A percentile compares a stretch with the other conserved stretches of the same genome.
Evolutionary conservation across 2,888 invertebrate species (phyloP).

Genomic region (Atethmia centrago): DNA sequence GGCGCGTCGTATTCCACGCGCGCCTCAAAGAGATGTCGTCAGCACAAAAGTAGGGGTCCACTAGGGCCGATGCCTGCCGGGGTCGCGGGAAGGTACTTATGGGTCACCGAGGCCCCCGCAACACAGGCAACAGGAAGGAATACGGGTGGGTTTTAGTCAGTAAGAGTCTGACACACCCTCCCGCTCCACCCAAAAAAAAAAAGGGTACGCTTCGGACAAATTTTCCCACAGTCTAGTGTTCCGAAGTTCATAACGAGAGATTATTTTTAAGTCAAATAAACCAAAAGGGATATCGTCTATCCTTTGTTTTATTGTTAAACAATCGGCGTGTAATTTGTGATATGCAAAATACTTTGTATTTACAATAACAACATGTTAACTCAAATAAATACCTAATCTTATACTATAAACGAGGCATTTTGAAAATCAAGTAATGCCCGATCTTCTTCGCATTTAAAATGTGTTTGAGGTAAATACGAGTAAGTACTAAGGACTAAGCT

Average conservation of each 20-base stretch:
- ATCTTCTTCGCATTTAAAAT: too few species aligned
- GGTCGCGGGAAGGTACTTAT: too few species aligned
- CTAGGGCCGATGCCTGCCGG: too few species aligned
- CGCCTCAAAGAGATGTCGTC: too few species aligned
- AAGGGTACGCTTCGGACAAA: constrained; percentile 39
- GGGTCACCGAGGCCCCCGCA: too few species aligned
- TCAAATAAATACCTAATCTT: not conserved
- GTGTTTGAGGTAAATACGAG: not conserved
- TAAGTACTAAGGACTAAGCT: too few species aligned
- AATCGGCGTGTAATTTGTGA: constrained; percentile 27
- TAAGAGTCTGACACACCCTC: too few species aligned
- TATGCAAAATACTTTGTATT: constrained; percentile 36
- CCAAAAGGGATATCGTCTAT: constrained; percentile 40
- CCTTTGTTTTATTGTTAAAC: constrained; percentile 41
- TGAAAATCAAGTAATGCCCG: not conserved
- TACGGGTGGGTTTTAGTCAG: too few species aligned
- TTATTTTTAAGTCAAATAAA: constrained; percentile 49
- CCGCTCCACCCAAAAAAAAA: too few species aligned
- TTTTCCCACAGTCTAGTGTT: constrained; percentile 45
- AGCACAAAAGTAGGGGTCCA: too few species aligned
- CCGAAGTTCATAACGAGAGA: constrained; percentile 38
- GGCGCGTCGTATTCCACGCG: too few species aligned
- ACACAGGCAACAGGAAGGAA: too few species aligned
- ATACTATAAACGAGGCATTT: not conserved
- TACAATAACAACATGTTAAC: constrained; percentile 1